Conservation (phyloP, 2,797 vertebrate species). For the Lycodopsis pacificus region DNA sequence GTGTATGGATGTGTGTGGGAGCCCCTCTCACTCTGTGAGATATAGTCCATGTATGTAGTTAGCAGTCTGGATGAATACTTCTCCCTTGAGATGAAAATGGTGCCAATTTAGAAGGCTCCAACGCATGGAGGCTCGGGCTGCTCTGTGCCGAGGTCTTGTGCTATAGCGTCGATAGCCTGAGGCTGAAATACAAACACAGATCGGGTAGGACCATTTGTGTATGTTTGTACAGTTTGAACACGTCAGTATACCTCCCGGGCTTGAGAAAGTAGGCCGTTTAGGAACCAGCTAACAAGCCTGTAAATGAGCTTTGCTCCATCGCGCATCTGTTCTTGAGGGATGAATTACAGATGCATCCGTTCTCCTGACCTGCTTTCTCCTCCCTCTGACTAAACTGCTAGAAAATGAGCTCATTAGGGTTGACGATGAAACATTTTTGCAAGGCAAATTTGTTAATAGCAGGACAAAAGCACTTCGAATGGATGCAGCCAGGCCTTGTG, state of each 20-base stretch:
- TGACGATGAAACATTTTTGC: slow-evolving; percentile 18
- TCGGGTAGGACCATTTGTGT: neutral
- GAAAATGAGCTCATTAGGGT: slow-evolving; percentile 47
- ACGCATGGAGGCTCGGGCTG: neutral
- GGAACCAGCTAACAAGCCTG: slow-evolving; percentile 59
- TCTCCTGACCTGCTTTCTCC: slow-evolving; percentile 62
- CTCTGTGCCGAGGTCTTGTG: neutral
- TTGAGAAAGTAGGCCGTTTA: slow-evolving; percentile 68
- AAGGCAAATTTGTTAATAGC: slow-evolving; percentile 40
- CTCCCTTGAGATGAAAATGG: slow-evolving; percentile 34
- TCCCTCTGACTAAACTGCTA: slow-evolving; percentile 57
- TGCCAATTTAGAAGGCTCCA: slow-evolving; percentile 45
- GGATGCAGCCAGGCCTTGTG: neutral
- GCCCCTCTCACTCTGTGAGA: slow-evolving; percentile 29
- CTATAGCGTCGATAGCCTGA: slow-evolving; percentile 14
- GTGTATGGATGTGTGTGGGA: slow-evolving; percentile 24
- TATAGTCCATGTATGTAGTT: slow-evolving; percentile 39
- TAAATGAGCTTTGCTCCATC: slow-evolving; percentile 70
- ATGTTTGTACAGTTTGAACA: neutral
- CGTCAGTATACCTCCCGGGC: slow-evolving; percentile 13
- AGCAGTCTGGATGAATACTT: slow-evolving; percentile 32
- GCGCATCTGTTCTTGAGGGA: slow-evolving; percentile 66
- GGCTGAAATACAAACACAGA: slow-evolving; percentile 28
- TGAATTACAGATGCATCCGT: slow-evolving; percentile 62
- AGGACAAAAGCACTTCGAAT: slow-evolving; percentile 9